Percentiles rank a stretch among this genome's conserved stretches.
These are phyloP conservation scores for Oryzias sinensis DNA, from an alignment of 2,797 vertebrate genomes.

Conservation along the genomic window DNA sequence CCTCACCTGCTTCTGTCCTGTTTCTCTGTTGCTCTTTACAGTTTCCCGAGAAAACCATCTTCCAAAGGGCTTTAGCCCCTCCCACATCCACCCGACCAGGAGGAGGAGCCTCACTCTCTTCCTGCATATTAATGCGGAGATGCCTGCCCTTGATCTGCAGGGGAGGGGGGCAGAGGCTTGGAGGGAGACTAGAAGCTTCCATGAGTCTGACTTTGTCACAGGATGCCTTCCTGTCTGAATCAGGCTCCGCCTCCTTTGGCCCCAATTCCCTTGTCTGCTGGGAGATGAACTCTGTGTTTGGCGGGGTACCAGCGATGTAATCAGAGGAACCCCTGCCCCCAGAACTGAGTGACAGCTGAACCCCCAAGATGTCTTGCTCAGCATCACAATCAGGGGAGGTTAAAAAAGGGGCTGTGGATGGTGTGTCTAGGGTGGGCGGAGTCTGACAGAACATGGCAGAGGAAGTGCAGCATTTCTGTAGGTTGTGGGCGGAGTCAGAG, in stretches of 20 bases:
- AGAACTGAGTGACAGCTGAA: not conserved
- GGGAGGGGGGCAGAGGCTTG: constrained; percentile 2
- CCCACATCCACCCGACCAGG: constrained; percentile 52
- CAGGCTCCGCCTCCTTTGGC: constrained; percentile 64
- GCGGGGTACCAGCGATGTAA: constrained; percentile 34
- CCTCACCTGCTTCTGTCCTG: constrained; percentile 78
- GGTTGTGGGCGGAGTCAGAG: constrained; percentile 15
- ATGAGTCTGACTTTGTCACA: not conserved
- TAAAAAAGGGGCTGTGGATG: constrained; percentile 40
- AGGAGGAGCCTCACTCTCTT: constrained; percentile 24
- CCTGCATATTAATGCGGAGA: constrained; percentile 29
- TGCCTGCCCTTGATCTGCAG: constrained; percentile 21
- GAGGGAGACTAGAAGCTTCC: constrained; percentile 19
- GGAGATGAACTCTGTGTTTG: constrained; percentile 1
- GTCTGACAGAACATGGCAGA: not conserved
- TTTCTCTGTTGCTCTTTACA: constrained; percentile 82
- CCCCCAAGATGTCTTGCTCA: not conserved
- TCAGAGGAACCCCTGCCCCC: constrained; percentile 14
- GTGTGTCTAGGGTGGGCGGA: not conserved
- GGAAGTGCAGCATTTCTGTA: not conserved
- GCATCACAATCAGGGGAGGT: constrained; percentile 49
- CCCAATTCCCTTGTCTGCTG: constrained; percentile 15
- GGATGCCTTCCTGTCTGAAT: constrained; percentile 15
- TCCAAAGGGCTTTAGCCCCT: constrained; percentile 83
- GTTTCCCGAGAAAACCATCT: constrained; percentile 84